Evolutionary conservation across 2,113 vertebrate species (phyloP), one percentile per base, ranked within the genome.

Genomic region (Empidonax traillii): DNA sequence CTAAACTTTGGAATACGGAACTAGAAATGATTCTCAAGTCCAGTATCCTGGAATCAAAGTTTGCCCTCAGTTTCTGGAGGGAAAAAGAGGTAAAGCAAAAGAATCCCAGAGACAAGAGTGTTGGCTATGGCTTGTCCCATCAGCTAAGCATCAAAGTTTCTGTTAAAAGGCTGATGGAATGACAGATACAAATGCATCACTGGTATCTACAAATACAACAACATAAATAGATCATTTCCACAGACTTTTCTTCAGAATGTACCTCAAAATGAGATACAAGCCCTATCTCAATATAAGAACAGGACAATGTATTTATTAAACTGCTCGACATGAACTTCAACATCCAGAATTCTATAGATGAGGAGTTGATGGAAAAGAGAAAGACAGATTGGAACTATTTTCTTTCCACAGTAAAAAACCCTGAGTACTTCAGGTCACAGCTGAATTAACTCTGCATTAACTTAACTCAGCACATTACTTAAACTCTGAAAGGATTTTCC

Each of bases 1-100:
- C 49, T 71, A 44, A 75, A 55, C 1, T 1, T 5, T 52, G 33
- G 16, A 59, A 81, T 30, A 62, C 0, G 0, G n/a, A 61, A 82
- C 20, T 52, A 82, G 22, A 90, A 73, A 68, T 22, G 0, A 49
- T 6, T 52, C 3, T 51, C n/a, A 72, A 79, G 22, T 52, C 28
- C 28, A 30, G 3, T 39, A 33, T 52, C 27, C 23, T 46, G 21
- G 39, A 87, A 78, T 55, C 30, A 73, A 87, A 91, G 22, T 51
- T 23, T 61, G 21, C 3, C 18, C 25, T 69, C 21, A 12, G 2
- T 51, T 92, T 75, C 63, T 87, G 30, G 8, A 49, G 12, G n/a
- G 37, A 27, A 28, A 89, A 41, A 46, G 30, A 43, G 0, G 2
- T 28, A 90, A 83, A 81, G 6, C n/a, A 65, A 62, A 89, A 68